Conservation (phyloP, 2,797 vertebrate genomes). For the Clarias platycephalus region DNA sequence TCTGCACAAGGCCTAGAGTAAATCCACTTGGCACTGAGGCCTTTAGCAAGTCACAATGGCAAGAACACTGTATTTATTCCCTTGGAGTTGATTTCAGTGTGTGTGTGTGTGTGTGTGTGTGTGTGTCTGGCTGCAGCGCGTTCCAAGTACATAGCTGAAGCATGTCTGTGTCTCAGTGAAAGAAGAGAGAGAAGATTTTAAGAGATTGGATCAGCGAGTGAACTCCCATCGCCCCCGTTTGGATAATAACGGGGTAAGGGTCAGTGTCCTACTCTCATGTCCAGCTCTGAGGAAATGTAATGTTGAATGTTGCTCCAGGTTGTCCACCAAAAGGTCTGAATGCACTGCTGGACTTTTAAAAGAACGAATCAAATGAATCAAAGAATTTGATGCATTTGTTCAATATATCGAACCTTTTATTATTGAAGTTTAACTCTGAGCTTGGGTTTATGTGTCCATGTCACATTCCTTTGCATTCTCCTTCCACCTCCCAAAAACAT, state of each 20-base stretch:
- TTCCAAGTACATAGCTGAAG: conserved; percentile 70
- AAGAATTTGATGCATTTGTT: not conserved
- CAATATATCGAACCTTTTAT: not conserved
- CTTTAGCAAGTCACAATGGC: conserved; percentile 34
- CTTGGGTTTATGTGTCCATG: too few relatives aligned
- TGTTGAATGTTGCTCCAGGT: conserved; percentile 5
- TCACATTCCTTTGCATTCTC: not conserved
- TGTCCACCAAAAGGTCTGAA: not conserved
- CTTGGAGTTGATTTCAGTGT: conserved; percentile 61
- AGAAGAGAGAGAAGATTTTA: conserved; percentile 47
- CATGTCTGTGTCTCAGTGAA: conserved; percentile 45
- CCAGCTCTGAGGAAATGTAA: conserved; percentile 17
- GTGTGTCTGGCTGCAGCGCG: conserved; percentile 51
- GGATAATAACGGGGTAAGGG: not conserved
- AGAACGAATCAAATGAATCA: not conserved
- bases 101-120: conserved; percentile 40
- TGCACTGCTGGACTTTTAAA: not conserved
- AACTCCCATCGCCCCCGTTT: conserved; percentile 11
- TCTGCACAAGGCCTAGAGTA: conserved; percentile 49
- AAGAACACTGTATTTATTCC: conserved; percentile 45
- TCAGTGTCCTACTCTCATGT: not conserved
- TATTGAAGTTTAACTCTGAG: too few relatives aligned
- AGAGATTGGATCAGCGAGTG: conserved; percentile 61
- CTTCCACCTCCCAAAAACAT: not conserved
- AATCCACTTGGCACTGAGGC: conserved; percentile 55